phyloP scores from a whole-genome alignment of 2,888 invertebrate genomes.

The Himalopsyche anomala region DNA sequence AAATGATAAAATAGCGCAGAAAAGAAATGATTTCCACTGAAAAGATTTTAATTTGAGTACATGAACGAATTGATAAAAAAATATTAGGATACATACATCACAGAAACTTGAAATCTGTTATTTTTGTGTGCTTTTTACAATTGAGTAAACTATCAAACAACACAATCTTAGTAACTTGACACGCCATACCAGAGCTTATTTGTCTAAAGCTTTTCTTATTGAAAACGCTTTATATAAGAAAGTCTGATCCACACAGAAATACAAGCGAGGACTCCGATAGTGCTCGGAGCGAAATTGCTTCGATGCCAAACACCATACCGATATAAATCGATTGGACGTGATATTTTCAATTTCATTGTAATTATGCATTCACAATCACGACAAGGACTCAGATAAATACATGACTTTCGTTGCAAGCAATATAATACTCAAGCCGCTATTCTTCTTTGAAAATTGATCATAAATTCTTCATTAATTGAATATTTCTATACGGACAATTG shows the following conservation, averaged over 20 bases:
- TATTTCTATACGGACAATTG: too few relatives aligned
- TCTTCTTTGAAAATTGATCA: not conserved
- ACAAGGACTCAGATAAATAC: slow-evolving; percentile 39
- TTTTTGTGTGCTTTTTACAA: not conserved
- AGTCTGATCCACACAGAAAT: slow-evolving; percentile 49
- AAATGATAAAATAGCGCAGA: too few relatives aligned
- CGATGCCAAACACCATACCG: slow-evolving; percentile 39
- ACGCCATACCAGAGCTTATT: slow-evolving; percentile 44
- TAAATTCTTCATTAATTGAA: not conserved
- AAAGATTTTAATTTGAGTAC: not conserved
- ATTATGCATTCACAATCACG: slow-evolving; percentile 60
- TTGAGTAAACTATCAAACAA: slow-evolving; percentile 40
- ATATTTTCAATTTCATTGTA: slow-evolving; percentile 62
- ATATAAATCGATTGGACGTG: slow-evolving; percentile 48
- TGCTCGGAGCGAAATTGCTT: slow-evolving; percentile 6
- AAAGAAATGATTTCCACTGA: not conserved
- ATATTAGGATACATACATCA: not conserved
- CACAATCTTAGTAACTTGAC: slow-evolving; percentile 46
- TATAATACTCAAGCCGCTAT: not conserved
- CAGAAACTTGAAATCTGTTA: not conserved
- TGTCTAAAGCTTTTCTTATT: slow-evolving; percentile 47
- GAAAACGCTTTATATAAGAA: slow-evolving; percentile 51
- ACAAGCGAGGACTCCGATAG: slow-evolving; percentile 39
- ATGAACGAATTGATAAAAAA: not conserved
- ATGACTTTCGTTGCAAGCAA: slow-evolving; percentile 9